phyloP scores from a whole-genome alignment of 2,888 invertebrate species.

The Yponomeuta malinellus region DNA sequence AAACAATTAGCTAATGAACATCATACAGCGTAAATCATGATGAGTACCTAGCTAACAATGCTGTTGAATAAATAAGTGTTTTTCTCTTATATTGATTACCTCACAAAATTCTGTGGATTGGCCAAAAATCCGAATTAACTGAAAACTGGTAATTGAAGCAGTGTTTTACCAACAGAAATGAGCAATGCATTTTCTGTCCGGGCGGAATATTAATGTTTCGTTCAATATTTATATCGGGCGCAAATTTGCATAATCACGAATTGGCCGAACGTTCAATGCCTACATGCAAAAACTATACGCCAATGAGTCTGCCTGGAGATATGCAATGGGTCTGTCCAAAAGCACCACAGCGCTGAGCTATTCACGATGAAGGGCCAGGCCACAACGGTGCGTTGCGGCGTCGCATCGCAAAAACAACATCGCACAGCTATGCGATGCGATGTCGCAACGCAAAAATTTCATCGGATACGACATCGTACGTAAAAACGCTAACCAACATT shows the following conservation, averaged over 20 bases:
- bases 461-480: too few relatives aligned
- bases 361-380: too few relatives aligned
- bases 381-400: too few relatives aligned
- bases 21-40: not conserved
- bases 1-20: not conserved
- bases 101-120: not conserved
- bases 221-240: constrained; percentile 73
- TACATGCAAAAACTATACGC: constrained; percentile 59
- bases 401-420: too few relatives aligned
- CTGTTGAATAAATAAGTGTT: too few relatives aligned
- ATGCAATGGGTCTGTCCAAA: constrained; percentile 18
- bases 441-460: too few relatives aligned
- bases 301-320: constrained; percentile 59
- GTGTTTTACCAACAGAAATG: constrained; percentile 50
- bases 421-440: too few relatives aligned
- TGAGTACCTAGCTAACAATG: too few relatives aligned
- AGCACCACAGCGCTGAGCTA: not conserved
- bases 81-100: not conserved
- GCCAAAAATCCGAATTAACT: constrained; percentile 20
- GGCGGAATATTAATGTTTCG: constrained; percentile 72
- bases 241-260: constrained; percentile 74
- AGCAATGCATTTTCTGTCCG: constrained; percentile 68
- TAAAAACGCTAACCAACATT: too few relatives aligned
- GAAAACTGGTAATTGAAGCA: constrained; percentile 32
- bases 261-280: constrained; percentile 30